These are phyloP conservation scores for Stegodyphus dumicola DNA, from an alignment of 1,140 invertebrate species.

Conservation along the genomic window DNA sequence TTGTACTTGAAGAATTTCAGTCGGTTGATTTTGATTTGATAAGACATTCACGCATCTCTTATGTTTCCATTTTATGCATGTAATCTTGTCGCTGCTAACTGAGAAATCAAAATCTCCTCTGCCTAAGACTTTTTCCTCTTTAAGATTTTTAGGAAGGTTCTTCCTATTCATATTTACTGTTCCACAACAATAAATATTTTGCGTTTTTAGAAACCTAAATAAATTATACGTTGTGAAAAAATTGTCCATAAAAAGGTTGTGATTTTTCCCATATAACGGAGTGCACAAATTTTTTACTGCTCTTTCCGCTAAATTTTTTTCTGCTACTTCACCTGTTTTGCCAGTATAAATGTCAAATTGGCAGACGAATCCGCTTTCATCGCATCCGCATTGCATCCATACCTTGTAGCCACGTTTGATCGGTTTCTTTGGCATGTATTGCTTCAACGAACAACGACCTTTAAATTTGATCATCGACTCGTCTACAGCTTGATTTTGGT, in stretches of 20 bases:
- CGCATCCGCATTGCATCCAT: slow-evolving; percentile 13
- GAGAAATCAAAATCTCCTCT: slow-evolving; percentile 2
- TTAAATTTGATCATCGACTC: too few species aligned
- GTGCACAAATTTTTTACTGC: slow-evolving; percentile 12
- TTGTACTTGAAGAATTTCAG: background rate
- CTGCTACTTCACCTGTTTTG: background rate
- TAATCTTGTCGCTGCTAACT: background rate
- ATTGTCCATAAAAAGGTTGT: slow-evolving; percentile 2
- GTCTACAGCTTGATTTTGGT: too few species aligned
- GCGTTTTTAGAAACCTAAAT: background rate
- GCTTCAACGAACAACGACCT: too few species aligned
- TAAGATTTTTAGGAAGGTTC: slow-evolving; percentile 5
- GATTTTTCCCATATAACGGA: slow-evolving; percentile 3
- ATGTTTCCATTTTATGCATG: slow-evolving; percentile 14
- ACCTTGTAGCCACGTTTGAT: slow-evolving; percentile 13
- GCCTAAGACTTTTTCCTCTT: background rate
- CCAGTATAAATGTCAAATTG: slow-evolving; percentile 16
- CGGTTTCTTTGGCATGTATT: too few species aligned
- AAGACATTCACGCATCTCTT: slow-evolving; percentile 1
- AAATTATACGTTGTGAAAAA: slow-evolving; percentile 14
- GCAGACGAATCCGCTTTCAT: slow-evolving; percentile 12
- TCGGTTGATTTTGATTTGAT: slow-evolving; percentile 7
- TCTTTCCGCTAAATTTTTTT: slow-evolving; percentile 6
- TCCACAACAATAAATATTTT: background rate
- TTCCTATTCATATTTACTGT: background rate